Base-by-base conservation (phyloP, 2,888 invertebrate species). In the Bugula neritina region DNA sequence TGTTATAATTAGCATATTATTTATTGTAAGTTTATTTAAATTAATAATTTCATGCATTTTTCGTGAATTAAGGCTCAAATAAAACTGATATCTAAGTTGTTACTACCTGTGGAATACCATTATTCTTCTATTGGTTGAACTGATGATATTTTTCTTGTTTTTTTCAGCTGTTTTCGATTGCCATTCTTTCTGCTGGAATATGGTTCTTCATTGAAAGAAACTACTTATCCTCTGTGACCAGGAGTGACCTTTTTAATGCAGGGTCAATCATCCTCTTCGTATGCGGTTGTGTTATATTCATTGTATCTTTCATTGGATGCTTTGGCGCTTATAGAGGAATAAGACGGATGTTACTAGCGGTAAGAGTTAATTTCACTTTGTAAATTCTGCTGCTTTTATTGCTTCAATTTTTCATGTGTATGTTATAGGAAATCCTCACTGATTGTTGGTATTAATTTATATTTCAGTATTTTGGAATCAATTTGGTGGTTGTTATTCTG, bases 291-390 rank as follows among this genome's bases (percentile, higher is more conserved):
- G 23, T 70, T 27, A 52, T 70, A 2, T 70, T 70, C 29, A 43
- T 70, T 52, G 52, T 70, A n/a, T 43, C 52, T 29, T 70, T 70
- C 27, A 29, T 70, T 43, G 70, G 70, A n/a, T 70, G 70, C 52
- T 70, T 70, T 70, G 70, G 70, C 5, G 70, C 70, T 17, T 70
- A 70, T 31, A 70, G 70, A 70, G 70, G 54, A n/a, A 70, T 54
- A 1, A n/a, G 70, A 35, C 10, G 25, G 52, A 35, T 70, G 70
- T 31, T 70, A 5, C 25, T 70, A 3, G 17, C 29, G 10, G 70
- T 70, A 70, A 70, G 70, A n/a, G n/a, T n/a, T n/a, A n/a, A n/a
- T n/a, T n/a, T n/a, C n/a, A n/a, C n/a, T n/a, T n/a, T n/a, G n/a
- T n/a, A n/a, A n/a, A n/a, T n/a, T n/a, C n/a, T n/a, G n/a, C n/a